phyloP scores from a whole-genome alignment of 2,888 invertebrate species.

The Thymelicus acteon region DNA sequence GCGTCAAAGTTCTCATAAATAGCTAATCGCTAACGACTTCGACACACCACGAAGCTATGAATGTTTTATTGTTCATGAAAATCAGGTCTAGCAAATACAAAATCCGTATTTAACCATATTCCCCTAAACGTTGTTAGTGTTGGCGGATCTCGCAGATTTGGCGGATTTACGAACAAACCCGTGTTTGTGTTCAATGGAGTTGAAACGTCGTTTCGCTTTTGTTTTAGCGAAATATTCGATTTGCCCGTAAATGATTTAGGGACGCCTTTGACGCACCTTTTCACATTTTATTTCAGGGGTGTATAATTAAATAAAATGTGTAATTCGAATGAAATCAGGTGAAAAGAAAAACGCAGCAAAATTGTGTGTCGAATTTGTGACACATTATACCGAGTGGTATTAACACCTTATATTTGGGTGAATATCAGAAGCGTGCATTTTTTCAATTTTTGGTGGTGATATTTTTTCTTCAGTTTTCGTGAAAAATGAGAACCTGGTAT shows the following conservation, averaged over 20 bases:
- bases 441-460: too few species aligned
- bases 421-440: too few species aligned
- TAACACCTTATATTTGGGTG: too few species aligned
- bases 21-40: background rate
- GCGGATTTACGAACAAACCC: constrained; percentile 17
- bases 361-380: background rate
- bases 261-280: background rate
- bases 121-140: constrained; percentile 22
- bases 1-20: background rate
- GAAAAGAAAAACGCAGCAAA: background rate
- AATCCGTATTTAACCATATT: constrained; percentile 20
- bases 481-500: too few species aligned
- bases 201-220: background rate
- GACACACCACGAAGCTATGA: constrained; percentile 4
- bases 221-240: constrained; percentile 22
- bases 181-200: constrained; percentile 14
- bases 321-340: background rate
- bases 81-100: constrained; percentile 25
- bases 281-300: constrained; percentile 10
- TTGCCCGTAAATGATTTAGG: constrained; percentile 19
- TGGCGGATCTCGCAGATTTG: constrained; percentile 21
- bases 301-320: constrained; percentile 17
- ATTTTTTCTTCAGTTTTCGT: too few species aligned
- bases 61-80: constrained; percentile 11
- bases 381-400: background rate